phyloP scores from a whole-genome alignment of 1,140 invertebrate species.

The Pachyrhynchus sulphureomaculatus region DNA sequence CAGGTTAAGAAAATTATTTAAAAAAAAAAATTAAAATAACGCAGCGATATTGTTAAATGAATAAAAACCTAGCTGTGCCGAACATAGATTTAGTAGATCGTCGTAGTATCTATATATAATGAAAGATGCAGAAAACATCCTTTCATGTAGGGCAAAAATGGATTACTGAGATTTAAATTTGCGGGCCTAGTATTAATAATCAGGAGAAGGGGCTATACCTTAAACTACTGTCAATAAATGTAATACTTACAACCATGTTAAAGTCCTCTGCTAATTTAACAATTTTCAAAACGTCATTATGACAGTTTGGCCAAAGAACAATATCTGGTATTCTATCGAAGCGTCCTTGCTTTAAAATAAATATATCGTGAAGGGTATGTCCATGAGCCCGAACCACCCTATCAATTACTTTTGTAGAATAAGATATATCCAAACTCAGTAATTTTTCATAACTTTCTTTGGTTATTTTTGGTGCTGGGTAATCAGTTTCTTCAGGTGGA shows the following conservation, averaged over 20 bases:
- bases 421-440: constrained; percentile 61
- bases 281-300: constrained; percentile 80
- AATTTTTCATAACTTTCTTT: constrained; percentile 64
- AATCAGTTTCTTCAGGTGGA: constrained; percentile 55
- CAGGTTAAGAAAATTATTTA: too few species aligned
- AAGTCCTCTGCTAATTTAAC: constrained; percentile 74
- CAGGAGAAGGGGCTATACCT: too few species aligned
- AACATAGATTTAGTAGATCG: too few species aligned
- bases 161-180: too few species aligned
- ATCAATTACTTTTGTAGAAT: constrained; percentile 74
- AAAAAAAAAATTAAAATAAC: too few species aligned
- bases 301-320: constrained; percentile 87
- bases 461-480: constrained; percentile 57
- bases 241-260: constrained; percentile 63
- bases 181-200: too few species aligned
- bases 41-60: too few species aligned
- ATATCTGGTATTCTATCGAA: constrained; percentile 89
- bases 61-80: too few species aligned
- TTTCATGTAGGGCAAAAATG: too few species aligned
- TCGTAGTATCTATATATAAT: too few species aligned
- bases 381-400: constrained; percentile 91
- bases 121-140: too few species aligned
- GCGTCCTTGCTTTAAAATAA: constrained; percentile 64
- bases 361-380: constrained; percentile 91
- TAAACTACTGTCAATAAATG: too few species aligned